Conservation (phyloP, 2,797 vertebrate species). For the Notamacropus eugenii region DNA sequence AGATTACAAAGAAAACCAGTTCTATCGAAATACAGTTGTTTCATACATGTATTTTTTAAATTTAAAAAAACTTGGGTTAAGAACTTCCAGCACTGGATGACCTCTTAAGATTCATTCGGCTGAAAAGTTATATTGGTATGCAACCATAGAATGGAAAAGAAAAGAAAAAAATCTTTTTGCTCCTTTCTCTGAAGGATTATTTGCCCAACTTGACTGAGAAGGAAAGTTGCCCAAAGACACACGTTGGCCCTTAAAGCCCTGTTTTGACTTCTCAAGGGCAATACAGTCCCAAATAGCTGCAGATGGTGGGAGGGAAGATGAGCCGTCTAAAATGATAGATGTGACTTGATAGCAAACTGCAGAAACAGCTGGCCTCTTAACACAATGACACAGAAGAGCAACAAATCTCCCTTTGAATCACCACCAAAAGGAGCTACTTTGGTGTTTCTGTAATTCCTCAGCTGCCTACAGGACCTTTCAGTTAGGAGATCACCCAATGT, state of each 20-base stretch:
- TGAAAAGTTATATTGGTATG: neutral
- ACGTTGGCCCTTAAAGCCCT: neutral
- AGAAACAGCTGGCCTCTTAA: conserved; percentile 6
- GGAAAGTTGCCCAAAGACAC: neutral
- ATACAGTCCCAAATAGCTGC: neutral
- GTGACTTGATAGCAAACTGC: neutral
- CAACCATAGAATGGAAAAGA: neutral
- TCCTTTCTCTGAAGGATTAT: neutral
- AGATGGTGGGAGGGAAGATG: neutral
- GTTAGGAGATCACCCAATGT: neutral
- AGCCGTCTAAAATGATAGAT: neutral
- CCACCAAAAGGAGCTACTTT: neutral
- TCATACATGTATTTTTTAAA: neutral
- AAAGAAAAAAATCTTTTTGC: neutral
- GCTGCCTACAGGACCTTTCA: neutral
- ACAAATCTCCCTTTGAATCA: neutral
- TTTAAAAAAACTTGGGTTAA: neutral
- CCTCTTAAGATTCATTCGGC: neutral
- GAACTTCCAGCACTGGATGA: neutral
- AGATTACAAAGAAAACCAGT: neutral
- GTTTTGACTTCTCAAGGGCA: neutral
- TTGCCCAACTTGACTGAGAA: neutral
- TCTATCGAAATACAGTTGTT: neutral
- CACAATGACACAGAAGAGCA: neutral
- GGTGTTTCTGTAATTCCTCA: conserved; percentile 1